Evolutionary conservation across 2,888 invertebrate species (phyloP), one percentile per base, ranked within the genome.

Genomic region (Piscicola geometra): DNA sequence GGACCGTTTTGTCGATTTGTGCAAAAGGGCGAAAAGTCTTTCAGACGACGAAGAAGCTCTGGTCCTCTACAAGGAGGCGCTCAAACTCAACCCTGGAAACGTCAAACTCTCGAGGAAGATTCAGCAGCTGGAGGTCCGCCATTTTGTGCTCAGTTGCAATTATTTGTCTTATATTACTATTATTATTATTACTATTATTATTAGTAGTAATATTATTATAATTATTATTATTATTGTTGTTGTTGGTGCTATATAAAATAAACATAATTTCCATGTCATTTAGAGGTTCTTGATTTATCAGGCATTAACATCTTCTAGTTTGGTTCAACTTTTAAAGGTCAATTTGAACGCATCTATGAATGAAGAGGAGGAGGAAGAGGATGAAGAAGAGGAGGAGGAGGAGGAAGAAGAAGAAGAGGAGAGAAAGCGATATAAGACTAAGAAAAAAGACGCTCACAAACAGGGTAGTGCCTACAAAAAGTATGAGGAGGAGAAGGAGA

Each of bases 41-140:
- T 28, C 21, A n/a, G 50, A 50, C 12, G 33, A 71, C 28, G 71
- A 52, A 28, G 52, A 71, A 1, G 28, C 30, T 32, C 71, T 71
- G n/a, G 28, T 18, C 3, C 33, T 71, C 12, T 71, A 71, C 52
- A 71, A 50, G 41, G 50, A 25, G 21, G 71, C 71, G 25, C 33
- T 52, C n/a, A 50, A 71, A 71, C 47, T 71, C 52, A 71, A 41
- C 41, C 71, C 71, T 18, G 33, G 15, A 25, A 41, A 71, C 32
- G 71, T 25, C 28, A 71, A 71, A 50, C 50, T 71, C 15, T 30
- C 30, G 28, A 71, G 52, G n/a, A 41, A 47, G 21, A 52, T 71
- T 30, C 32, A 28, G 15, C 47, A 71, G 50, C 25, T 71, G 5
- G 71, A 71, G 71, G 71, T 71, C 25, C n/a, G n/a, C n/a, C n/a